Base-by-base conservation (phyloP, 2,113 vertebrate species). In the Amphiprion ocellaris region DNA sequence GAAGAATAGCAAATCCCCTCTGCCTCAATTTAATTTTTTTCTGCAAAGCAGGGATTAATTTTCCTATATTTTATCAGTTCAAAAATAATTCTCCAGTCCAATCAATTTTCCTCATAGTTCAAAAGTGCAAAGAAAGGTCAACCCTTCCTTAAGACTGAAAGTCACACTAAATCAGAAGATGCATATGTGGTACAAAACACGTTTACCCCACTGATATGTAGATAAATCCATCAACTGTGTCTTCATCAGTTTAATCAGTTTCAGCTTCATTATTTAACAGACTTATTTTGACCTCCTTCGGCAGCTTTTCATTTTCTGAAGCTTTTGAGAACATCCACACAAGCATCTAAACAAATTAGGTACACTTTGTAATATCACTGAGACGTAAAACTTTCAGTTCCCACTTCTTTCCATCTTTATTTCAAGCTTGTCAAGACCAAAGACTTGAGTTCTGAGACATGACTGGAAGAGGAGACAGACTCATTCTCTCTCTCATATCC, bases 1-100 rank as follows among this genome's bases (percentile, higher is more conserved):
- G 71, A 88, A 82, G 73, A 89, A 87, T 46, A 58, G 69, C 62
- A 89, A 90, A 92, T 87, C 83, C 81, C 60, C 59, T 77, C 37
- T 76, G 78, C 69, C 61, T 86, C 59, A 69, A 83, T 78, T 87
- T 70, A 33, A 44, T 70, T 81, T 64, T 70, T 64, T 55, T 21
- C n/a, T 23, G 19, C 26, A 77, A 74, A 81, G 52, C 67, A 65
- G 60, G 62, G 69, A 89, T 85, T 82, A 4, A 81, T 81, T 88
- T 82, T 72, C 56, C 30, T 70, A 54, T 75, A 60, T 74, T 84
- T 82, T 84, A 86, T 83, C 52, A 61, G 63, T 75, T 89, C 49
- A 77, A 74, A 82, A 84, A 81, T 74, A 75, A 84, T 83, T 81
- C 49, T 28, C 19, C 12, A 0, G 10, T 68, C 37, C 59, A 87